Evolutionary conservation across 2,113 vertebrate species (phyloP).

Genomic region (Calidris pugnax): DNA sequence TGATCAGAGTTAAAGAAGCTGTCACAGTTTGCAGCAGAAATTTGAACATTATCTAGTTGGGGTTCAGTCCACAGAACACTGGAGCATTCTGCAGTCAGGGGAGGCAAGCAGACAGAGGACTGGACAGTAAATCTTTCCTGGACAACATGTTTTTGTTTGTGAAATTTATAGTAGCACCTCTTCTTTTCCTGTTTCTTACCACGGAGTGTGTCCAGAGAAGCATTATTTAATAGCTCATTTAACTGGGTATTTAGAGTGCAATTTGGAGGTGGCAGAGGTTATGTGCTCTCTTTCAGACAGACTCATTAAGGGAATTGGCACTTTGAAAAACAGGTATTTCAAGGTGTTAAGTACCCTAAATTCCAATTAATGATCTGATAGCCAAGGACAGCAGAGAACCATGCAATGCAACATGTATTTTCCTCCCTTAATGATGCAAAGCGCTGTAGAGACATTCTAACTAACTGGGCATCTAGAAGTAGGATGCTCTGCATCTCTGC

Average conservation of each 20-base stretch:
- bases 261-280: not conserved
- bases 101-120: not conserved
- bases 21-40: not conserved
- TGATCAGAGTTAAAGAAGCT: not conserved
- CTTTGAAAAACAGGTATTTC: not conserved
- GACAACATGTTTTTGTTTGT: not conserved
- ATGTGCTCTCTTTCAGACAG: not conserved
- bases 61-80: not conserved
- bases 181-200: not conserved
- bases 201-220: not conserved
- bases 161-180: not conserved
- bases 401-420: not conserved
- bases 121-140: not conserved
- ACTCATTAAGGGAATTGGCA: not conserved
- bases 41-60: not conserved
- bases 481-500: not conserved
- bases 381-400: not conserved
- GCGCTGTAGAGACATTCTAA: not conserved
- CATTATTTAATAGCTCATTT: not conserved
- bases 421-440: not conserved
- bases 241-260: not conserved
- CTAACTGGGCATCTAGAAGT: not conserved
- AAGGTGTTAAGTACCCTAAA: not conserved
- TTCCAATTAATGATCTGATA: not conserved
- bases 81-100: not conserved